Conservation (phyloP, 1,140 invertebrate species). For the Acarapis woodi region DNA sequence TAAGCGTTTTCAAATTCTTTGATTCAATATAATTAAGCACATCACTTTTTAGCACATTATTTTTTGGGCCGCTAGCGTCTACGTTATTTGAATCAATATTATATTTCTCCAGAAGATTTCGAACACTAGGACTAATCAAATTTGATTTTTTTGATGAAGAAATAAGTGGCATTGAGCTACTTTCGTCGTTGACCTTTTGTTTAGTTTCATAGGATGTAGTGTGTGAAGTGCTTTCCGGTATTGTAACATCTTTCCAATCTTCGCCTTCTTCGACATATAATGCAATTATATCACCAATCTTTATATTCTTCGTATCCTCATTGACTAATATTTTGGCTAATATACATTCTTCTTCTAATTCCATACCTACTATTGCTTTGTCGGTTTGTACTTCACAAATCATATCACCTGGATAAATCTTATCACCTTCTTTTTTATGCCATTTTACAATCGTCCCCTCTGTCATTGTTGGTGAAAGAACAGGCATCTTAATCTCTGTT, state of each 20-base stretch:
- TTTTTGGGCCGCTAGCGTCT: slow-evolving; percentile 25
- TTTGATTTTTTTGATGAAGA: too few species aligned
- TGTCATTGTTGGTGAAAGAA: slow-evolving; percentile 29
- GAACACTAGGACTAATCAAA: slow-evolving; percentile 28
- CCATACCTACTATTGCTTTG: slow-evolving; percentile 27
- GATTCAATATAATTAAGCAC: slow-evolving; percentile 25
- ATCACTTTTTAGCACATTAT: slow-evolving; percentile 31
- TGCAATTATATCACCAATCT: slow-evolving; percentile 56
- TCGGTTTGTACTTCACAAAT: slow-evolving; percentile 32
- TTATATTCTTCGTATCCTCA: slow-evolving; percentile 47
- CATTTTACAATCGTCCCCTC: slow-evolving; percentile 30
- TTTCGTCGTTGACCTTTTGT: too few species aligned
- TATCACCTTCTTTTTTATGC: slow-evolving; percentile 28
- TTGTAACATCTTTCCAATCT: slow-evolving; percentile 32
- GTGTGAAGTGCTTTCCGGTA: too few species aligned
- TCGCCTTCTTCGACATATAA: slow-evolving; percentile 51
- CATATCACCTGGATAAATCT: slow-evolving; percentile 24
- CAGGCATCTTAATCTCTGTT: slow-evolving; percentile 24
- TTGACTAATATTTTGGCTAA: slow-evolving; percentile 31
- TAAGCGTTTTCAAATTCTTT: slow-evolving; percentile 22
- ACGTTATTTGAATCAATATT: slow-evolving; percentile 22
- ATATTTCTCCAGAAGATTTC: slow-evolving; percentile 28
- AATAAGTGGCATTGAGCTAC: too few species aligned
- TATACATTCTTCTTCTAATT: slow-evolving; percentile 27
- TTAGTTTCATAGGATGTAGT: too few species aligned